Base-by-base conservation (phyloP, 2,797 vertebrate genomes). In the Serranus cabrilla region DNA sequence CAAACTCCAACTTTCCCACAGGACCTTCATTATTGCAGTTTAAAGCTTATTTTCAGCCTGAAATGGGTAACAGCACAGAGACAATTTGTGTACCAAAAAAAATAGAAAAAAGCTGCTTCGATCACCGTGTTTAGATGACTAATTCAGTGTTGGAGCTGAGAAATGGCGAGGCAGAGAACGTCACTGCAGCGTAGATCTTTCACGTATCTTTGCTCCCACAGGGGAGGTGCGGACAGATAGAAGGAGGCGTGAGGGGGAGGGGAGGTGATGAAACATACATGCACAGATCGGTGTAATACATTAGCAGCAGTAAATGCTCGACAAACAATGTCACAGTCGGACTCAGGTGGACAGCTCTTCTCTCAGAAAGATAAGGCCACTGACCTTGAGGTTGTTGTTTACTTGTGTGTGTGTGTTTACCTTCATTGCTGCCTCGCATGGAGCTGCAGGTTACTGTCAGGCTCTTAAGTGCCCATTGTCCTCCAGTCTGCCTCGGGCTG, bases 401-500 rank as follows among this genome's bases (percentile, higher is more conserved):
- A 52, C 54, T 47, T 64, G 59, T 86, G 51, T 43, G 25, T 71
- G 63, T 82, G 76, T 80, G 68, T 76, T 56, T 73, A 47, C 57
- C 61, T 78, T 74, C 59, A 40, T 74, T 76, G 71, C 68, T 23
- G 54, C 74, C 69, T 73, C 71, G 58, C 58, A 74, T 52, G n/a
- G 58, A 62, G 82, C 87, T 82, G 50, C 74, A 88, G 88, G 86
- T 88, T 82, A 79, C 81, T 74, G 56, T 80, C 54, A 77, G 71
- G 76, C 61, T 84, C 85, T 86, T 82, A 74, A 88, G 80, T 88
- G 84, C 66, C 63, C 70, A 82, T 92, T 91, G 91, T 93, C 87
- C 83, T 87, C 66, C 66, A 45, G 78, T 76, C 42, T 42, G 76
- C 92, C 88, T 81, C 50, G 9, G 82, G 91, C 80, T 68, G 49